Percentiles rank a stretch among this genome's conserved stretches.
Conservation (phyloP, 2,888 invertebrate species). For the Campopleginae sp. region DNA sequence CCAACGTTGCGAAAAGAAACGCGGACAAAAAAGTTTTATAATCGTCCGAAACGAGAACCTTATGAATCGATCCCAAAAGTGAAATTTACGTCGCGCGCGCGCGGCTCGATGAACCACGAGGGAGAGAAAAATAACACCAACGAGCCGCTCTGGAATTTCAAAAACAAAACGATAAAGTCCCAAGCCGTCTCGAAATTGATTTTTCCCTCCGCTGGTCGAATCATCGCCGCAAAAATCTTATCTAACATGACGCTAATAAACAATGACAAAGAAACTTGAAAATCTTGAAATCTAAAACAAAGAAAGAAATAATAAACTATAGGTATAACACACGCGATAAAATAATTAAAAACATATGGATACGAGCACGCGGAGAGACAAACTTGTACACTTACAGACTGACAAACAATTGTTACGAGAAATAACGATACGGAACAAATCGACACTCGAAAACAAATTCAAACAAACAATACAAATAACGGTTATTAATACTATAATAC, state of each 20-base stretch:
- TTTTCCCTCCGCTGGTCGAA: slow-evolving; percentile 51
- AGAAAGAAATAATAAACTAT: slow-evolving; percentile 19
- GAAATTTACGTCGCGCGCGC: not conserved
- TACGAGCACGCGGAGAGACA: slow-evolving; percentile 38
- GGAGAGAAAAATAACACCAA: not conserved
- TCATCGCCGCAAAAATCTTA: slow-evolving; percentile 72
- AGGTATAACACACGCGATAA: slow-evolving; percentile 37
- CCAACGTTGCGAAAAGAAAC: slow-evolving; percentile 32
- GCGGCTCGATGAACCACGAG: not conserved
- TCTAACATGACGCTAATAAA: slow-evolving; percentile 76
- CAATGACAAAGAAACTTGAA: slow-evolving; percentile 44
- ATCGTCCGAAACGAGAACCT: slow-evolving; percentile 10
- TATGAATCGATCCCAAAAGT: slow-evolving; percentile 12
- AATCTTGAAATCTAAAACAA: slow-evolving; percentile 24
- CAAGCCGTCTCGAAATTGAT: not conserved
- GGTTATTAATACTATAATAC: slow-evolving; percentile 66
- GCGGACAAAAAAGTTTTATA: slow-evolving; percentile 39
- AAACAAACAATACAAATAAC: slow-evolving; percentile 53
- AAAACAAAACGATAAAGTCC: not conserved
- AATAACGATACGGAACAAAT: slow-evolving; percentile 67
- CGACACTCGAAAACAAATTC: slow-evolving; percentile 56
- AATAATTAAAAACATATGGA: slow-evolving; percentile 7
- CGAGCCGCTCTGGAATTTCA: not conserved
- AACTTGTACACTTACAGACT: slow-evolving; percentile 40
- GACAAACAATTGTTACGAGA: slow-evolving; percentile 61